Evolutionary conservation across 2,113 vertebrate genomes (phyloP), one percentile per base, ranked within the genome.

Genomic region (Xerus inauris): DNA sequence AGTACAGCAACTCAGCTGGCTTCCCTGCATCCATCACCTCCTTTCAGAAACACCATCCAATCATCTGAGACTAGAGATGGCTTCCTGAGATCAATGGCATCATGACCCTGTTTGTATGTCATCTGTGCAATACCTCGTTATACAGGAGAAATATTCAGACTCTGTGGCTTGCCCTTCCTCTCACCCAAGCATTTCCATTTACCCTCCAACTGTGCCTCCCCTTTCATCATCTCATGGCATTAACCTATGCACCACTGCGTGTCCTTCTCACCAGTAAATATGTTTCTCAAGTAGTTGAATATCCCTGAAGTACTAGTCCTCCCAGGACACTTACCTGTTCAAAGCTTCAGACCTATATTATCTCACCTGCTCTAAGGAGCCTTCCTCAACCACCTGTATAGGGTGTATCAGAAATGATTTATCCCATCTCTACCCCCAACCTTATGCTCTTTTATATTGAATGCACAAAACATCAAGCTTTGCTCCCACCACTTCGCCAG

Each of bases 331-430:
- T 64, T 65, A 3, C 28, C 54, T 89, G 2, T 69, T 81, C 24
- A 42, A 57, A 40, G 32, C 64, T 76, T 30, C 47, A 71, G 40
- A 28, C 11, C 20, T 20, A 12, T 3, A 17, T 72, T 45, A 49
- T 62, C 14, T 62, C 0, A 57, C 20, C 51, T 72, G 3, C n/a
- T 47, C 17, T 30, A 24, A 72, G 28, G 85, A 51, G 5, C 11
- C 12, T 51, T 64, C 17, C 5, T 59, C 9, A 32, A 11, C 14
- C 0, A 6, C 9, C 24, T 5, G 1, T 10, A 0, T 10, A 5
- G 24, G 40, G 51, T 32, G 3, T 17, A 64, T 30, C 13, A 40
- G 8, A 64, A 30, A 16, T 65, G 9, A 26, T 40, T 51, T 32
- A 38, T 17, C 5, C 8, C 71, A 32, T 8, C 2, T 13, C 8